These are phyloP conservation scores for Ypsolopha sequella DNA, from an alignment of 2,888 invertebrate species.

Conservation along the genomic window DNA sequence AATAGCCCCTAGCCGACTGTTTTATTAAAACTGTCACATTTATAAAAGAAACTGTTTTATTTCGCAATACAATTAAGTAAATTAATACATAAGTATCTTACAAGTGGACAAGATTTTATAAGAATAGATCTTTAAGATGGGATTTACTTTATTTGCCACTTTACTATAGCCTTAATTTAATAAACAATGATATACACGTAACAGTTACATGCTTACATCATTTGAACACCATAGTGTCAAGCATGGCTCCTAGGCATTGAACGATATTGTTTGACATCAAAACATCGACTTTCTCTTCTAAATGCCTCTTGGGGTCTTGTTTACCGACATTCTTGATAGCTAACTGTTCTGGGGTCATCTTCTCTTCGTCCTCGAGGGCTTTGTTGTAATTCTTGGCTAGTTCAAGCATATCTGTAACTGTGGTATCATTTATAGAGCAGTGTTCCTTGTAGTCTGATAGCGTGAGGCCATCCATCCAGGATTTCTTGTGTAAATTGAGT, in stretches of 20 bases:
- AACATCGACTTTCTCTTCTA: constrained; percentile 98
- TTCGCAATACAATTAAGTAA: constrained; percentile 36
- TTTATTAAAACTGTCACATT: constrained; percentile 29
- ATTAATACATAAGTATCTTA: constrained; percentile 45
- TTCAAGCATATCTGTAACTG: constrained; percentile 96
- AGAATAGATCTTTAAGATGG: constrained; percentile 27
- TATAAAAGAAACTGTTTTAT: constrained; percentile 6
- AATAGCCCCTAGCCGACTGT: constrained; percentile 33
- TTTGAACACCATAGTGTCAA: constrained; percentile 77
- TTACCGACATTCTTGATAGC: constrained; percentile 99
- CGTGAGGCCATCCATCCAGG: constrained; percentile 97
- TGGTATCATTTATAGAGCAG: constrained; percentile 92
- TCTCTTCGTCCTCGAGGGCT: constrained; percentile 98
- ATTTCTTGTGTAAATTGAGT: constrained; percentile 97
- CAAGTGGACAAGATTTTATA: constrained; percentile 23
- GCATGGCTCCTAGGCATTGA: constrained; percentile 97
- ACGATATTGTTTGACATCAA: constrained; percentile 98
- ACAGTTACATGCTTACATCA: constrained; percentile 28
- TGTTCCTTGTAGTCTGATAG: constrained; percentile 94
- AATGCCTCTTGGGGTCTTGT: constrained; percentile 98
- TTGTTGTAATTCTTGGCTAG: constrained; percentile 98
- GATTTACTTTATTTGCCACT: constrained; percentile 37
- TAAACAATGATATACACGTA: constrained; percentile 1
- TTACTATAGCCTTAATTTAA: constrained; percentile 26
- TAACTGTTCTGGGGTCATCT: constrained; percentile 98